phyloP scores from a whole-genome alignment of 2,888 invertebrate species.

The Conomelus anceps region DNA sequence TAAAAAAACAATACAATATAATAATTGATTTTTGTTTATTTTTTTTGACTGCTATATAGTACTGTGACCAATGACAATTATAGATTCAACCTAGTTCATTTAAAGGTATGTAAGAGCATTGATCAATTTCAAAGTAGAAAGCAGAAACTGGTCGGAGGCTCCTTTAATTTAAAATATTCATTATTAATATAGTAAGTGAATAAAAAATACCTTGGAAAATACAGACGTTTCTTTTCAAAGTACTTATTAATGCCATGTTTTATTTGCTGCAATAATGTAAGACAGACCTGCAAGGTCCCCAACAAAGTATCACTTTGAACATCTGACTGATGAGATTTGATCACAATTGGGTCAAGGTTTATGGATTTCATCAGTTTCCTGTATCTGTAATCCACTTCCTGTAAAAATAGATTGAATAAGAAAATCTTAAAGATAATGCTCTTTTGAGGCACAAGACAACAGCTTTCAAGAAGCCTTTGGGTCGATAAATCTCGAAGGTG shows the following conservation, averaged over 20 bases:
- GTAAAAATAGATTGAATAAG: slow-evolving; percentile 40
- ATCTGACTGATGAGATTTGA: slow-evolving; percentile 45
- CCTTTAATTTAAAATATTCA: too few relatives aligned
- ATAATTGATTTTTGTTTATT: too few relatives aligned
- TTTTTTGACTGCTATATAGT: too few relatives aligned
- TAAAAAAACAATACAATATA: too few relatives aligned
- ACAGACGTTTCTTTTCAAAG: slow-evolving; percentile 75
- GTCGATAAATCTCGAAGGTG: too few relatives aligned
- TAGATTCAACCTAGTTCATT: too few relatives aligned
- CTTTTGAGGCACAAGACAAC: too few relatives aligned
- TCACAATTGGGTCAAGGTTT: slow-evolving; percentile 55
- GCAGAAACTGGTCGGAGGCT: neutral
- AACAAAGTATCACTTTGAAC: slow-evolving; percentile 60
- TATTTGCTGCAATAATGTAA: slow-evolving; percentile 61
- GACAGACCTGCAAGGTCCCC: slow-evolving; percentile 62
- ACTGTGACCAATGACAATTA: too few relatives aligned
- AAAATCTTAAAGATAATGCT: too few relatives aligned
- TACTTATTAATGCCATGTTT: slow-evolving; percentile 77
- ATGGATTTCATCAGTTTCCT: slow-evolving; percentile 58
- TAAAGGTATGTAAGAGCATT: too few relatives aligned
- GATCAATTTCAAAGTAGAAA: too few relatives aligned
- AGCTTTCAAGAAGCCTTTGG: too few relatives aligned
- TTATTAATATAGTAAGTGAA: neutral
- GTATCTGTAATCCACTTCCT: slow-evolving; percentile 62
- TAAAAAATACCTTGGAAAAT: slow-evolving; percentile 55